These are phyloP conservation scores for Tursiops truncatus DNA, from an alignment of 2,113 vertebrate genomes.

Conservation along the genomic window DNA sequence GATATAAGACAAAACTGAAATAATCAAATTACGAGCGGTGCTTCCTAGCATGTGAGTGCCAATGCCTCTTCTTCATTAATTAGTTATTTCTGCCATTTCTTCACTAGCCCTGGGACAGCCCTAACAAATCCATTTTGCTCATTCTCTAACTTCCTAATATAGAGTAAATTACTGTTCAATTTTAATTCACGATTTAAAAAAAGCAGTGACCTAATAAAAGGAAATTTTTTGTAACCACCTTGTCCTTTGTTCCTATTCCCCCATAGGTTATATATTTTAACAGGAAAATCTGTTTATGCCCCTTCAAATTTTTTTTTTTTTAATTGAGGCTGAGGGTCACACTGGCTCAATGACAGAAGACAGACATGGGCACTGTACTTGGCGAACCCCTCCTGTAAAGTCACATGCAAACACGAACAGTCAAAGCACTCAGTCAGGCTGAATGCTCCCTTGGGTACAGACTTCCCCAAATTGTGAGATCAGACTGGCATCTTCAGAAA, in stretches of 20 bases:
- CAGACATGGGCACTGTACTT: neutral
- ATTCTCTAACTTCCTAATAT: neutral
- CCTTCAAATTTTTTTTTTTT: neutral
- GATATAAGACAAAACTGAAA: neutral
- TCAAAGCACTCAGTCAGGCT: neutral
- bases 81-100: neutral
- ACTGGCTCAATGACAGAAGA: neutral
- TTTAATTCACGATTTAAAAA: slow-evolving; percentile 10
- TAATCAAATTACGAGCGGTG: neutral
- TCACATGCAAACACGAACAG: neutral
- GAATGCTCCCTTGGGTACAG: neutral
- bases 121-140: neutral
- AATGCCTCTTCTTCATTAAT: neutral
- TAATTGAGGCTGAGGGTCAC: neutral
- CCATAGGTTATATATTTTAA: neutral
- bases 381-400: neutral
- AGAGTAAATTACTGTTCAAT: neutral
- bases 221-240: neutral
- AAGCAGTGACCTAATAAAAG: neutral
- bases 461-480: neutral
- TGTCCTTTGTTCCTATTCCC: neutral
- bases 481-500: neutral
- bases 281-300: neutral
- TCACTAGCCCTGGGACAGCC: neutral
- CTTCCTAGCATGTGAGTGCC: neutral